These are phyloP conservation scores for Pogonus chalceus DNA, from an alignment of 1,140 invertebrate species.

Conservation along the genomic window DNA sequence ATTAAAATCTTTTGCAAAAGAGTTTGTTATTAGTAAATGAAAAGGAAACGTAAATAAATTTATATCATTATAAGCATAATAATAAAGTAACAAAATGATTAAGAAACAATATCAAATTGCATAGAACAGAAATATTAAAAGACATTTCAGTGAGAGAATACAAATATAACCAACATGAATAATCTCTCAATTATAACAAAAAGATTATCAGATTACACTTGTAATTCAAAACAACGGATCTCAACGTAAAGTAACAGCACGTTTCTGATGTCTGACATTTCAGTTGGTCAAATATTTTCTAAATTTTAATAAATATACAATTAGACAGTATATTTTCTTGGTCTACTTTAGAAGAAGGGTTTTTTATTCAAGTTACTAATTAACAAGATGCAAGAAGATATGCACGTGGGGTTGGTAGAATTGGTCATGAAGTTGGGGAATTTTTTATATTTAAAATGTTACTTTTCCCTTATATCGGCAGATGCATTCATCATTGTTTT, in stretches of 20 bases:
- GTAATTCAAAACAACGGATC: slow-evolving; percentile 3
- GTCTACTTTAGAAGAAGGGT: not conserved
- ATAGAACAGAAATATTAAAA: too few species aligned
- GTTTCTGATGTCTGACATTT: slow-evolving; percentile 1
- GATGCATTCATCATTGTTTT: too few species aligned
- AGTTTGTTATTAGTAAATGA: too few species aligned
- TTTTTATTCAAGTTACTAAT: slow-evolving; percentile 4
- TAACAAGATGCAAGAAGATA: not conserved
- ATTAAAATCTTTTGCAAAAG: too few species aligned
- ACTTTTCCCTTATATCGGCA: too few species aligned
- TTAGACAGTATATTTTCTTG: not conserved
- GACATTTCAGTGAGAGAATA: too few species aligned
- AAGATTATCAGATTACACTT: slow-evolving; percentile 6
- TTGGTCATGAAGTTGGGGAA: not conserved
- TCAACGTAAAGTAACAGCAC: not conserved
- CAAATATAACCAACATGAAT: too few species aligned
- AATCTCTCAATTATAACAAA: slow-evolving; percentile 7
- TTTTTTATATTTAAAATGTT: too few species aligned
- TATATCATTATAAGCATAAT: too few species aligned
- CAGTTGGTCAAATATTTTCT: not conserved
- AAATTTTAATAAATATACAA: not conserved
- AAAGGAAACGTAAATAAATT: too few species aligned
- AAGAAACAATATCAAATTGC: too few species aligned
- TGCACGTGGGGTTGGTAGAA: not conserved
- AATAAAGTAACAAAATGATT: too few species aligned